Evolutionary conservation across 1,140 invertebrate genomes (phyloP), one percentile per base, ranked within the genome.

Genomic region (Mizuhopecten yessoensis): DNA sequence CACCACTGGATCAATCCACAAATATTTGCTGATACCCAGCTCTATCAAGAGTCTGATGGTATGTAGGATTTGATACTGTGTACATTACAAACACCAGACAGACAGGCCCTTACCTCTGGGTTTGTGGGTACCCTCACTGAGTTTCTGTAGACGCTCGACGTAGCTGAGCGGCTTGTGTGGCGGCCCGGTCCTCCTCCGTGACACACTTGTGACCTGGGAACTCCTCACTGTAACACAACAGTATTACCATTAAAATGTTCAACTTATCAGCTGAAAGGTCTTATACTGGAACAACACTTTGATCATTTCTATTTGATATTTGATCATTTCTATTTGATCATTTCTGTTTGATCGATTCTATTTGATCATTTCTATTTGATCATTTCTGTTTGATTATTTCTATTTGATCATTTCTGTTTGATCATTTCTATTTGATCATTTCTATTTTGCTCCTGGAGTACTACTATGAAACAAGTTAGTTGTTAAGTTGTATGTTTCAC

Each of bases 141-240:
- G 90, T 91, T 94, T 94, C 92, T 95, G 94, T 86, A 96, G 91
- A 87, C 95, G 95, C 91, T 96, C 94, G 20, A 94, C 95, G 91
- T 96, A 96, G 15, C 95, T 95, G 92, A 94, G 90, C 34, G 95
- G 95, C 93, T 95, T 95, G 89, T 95, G 95, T 86, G 94, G 92
- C 0, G 95, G 94, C 13, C 94, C 93, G n/a, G 33, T 91, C 13
- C 42, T 90, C 34, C 89, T 93, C 33, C 88, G 91, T 20, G 89
- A 86, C n/a, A 91, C 34, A 75, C 57, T 75, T 7, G 87, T 87
- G 33, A 86, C 88, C 57, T 88, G 42, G 20, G 92, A 91, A 23
- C 33, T 89, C 42, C 88, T 75, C 20, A 89, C 90, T 89, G 86
- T 17, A 89, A 92, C n/a, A 36, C 3, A 89, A 86, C 17, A 23